Base-by-base conservation (phyloP, 2,888 invertebrate genomes). In the Hermodice carunculata region DNA sequence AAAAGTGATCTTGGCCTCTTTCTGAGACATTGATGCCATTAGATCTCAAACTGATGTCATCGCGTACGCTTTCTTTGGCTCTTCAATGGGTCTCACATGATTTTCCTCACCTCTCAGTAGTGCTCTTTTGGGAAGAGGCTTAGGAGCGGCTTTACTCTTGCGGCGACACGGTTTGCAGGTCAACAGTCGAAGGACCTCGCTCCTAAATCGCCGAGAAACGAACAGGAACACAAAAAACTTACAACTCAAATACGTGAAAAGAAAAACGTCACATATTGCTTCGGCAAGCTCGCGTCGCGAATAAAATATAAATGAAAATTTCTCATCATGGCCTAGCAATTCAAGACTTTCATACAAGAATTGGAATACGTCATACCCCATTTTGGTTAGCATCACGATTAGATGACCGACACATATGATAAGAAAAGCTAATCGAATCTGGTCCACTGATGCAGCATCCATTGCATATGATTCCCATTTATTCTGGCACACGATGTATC, bases 221-320 rank as follows among this genome's bases (percentile, higher is more conserved):
- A 22, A 40, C 14, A 63, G 26, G 43, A 53, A 79, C n/a, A 78
- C 65, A 61, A 73, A 72, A 52, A 78, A 72, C 65, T 80, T 81
- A 40, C 69, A 66, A 62, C 76, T 74, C 64, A 65, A 74, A 75
- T 28, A 72, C 28, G 56, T 73, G 78, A 17, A 69, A 56, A 22
- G 52, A 5, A 73, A 42, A 14, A 73, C 51, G 28, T 67, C 56
- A 19, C 67, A 40, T 17, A 78, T 48, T 4, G 71, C 68, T 4
- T 61, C 52, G 3, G 70, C 56, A 5, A 78, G 58, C 17, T 37
- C 28, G 14, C 46, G 42, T 37, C 60, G 43, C n/a, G 58, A 54
- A 29, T 60, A 48, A 8, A 62, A 53, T 11, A 37, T 22, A 28
- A 49, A 17, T n/a, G 60, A 43, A 40, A 42, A 49, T 26, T 49